These are phyloP conservation scores for Gallinago paraguaiae DNA, from an alignment of 2,113 vertebrate species.

Conservation along the genomic window DNA sequence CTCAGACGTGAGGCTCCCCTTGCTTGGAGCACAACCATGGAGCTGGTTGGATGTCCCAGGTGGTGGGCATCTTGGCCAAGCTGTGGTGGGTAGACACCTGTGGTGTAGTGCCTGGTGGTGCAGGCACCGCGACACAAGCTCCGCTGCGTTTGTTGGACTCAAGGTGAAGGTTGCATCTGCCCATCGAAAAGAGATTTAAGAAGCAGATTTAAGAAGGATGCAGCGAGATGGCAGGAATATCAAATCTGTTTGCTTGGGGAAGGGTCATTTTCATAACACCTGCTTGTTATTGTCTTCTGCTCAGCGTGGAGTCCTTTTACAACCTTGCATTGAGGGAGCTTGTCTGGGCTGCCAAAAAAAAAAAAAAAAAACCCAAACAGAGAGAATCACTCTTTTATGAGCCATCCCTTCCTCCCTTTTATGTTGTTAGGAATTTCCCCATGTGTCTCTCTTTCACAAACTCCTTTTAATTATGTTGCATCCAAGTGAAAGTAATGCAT, in stretches of 20 bases:
- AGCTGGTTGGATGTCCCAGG: not conserved
- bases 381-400: conserved; percentile 5
- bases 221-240: not conserved
- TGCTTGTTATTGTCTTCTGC: not conserved
- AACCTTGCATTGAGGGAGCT: not conserved
- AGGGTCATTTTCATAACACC: not conserved
- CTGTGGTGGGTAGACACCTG: fast-evolving
- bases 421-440: not conserved
- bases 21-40: not conserved
- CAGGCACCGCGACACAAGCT: not conserved
- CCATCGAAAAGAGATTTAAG: not conserved
- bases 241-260: not conserved
- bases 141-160: fast-evolving
- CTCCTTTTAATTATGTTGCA: conserved; percentile 24
- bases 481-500: conserved; percentile 2
- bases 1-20: not conserved
- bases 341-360: conserved; percentile 41
- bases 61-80: fast-evolving
- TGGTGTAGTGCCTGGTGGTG: no score
- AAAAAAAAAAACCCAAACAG: not conserved
- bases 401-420: conserved; percentile 40
- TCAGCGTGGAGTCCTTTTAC: not conserved
- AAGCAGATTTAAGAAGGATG: not conserved
- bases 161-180: not conserved
- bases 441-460: not conserved